Base-by-base conservation (phyloP, 1,140 invertebrate genomes). In the Diabrotica undecimpunctata region DNA sequence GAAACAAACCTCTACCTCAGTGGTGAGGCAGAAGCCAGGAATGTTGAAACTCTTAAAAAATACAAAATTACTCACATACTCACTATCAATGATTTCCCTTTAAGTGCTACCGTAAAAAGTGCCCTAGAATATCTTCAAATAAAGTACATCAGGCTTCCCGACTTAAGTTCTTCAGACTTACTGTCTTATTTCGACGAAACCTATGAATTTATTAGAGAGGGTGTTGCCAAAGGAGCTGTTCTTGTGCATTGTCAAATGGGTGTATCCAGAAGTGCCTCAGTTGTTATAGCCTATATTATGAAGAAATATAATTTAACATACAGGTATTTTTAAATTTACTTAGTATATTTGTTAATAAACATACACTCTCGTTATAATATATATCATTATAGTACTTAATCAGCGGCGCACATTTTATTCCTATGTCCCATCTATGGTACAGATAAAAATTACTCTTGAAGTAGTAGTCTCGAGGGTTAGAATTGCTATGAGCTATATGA, bases 221-320 rank as follows among this genome's bases (percentile, higher is more conserved):
- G 87, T 11, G 53, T 74, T 50, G 74, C 80, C 55, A 80, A 82
- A 38, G 86, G 87, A 13, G 86, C 79, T 66, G 82, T 93, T 5
- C 78, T 94, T 7, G 90, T 94, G 0, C 92, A 94, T 72, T 94
- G 92, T 79, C 91, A 93, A 72, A 92, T 88, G 74, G 92, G 92
- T 13, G 87, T 95, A 12, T 94, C 92, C 1, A 81, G 93, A 64
- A 94, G 92, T 71, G 89, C 91, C 0, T 88, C 92, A 0, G 81
- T 94, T 5, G 87, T 95, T 0, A 90, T 94, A 67, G 91, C 90
- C 7, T 95, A 89, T 75, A 77, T 93, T 7, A 95, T 96, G 92
- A 88, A 92, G 72, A 92, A 92, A 69, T 85, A 90, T 74, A 76
- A 84, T 4, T 81, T 92, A 61, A 84, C 84, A 41, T 91, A 90